Evolutionary conservation across 2,888 invertebrate species (phyloP), one percentile per base, ranked within the genome.

Genomic region (Auanema freiburgensis): DNA sequence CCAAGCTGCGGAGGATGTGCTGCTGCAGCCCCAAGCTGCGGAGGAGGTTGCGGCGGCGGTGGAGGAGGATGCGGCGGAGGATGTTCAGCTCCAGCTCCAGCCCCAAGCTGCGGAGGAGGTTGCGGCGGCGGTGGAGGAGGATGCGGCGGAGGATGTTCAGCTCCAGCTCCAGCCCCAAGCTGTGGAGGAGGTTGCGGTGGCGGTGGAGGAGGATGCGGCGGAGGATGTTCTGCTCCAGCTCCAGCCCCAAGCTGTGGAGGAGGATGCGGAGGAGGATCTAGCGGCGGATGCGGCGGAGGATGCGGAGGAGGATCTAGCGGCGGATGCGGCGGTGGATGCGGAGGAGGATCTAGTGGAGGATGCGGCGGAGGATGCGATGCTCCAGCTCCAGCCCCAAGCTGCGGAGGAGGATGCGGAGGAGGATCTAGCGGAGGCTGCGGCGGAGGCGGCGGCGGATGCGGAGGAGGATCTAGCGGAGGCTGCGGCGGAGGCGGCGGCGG

Each of bases 401-500:
- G n/a, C n/a, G n/a, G n/a, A n/a, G n/a, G n/a, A n/a, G n/a, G n/a
- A n/a, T n/a, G 58, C n/a, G n/a, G n/a, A n/a, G n/a, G n/a, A n/a
- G n/a, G n/a, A n/a, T n/a, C n/a, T n/a, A n/a, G n/a, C n/a, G n/a
- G n/a, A n/a, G n/a, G n/a, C n/a, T n/a, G n/a, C n/a, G n/a, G n/a
- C n/a, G n/a, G n/a, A n/a, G n/a, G n/a, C n/a, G n/a, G n/a, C n/a
- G 56, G 40, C 21, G 51, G 51, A 23, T 41, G 56, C 56, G 14
- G 56, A 10, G 43, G n/a, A n/a, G n/a, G n/a, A n/a, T n/a, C n/a
- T n/a, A n/a, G n/a, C n/a, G n/a, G n/a, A n/a, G 63, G 58, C 53
- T 12, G 42, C 43, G 63, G 57, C 18, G 60, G 57, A 41, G 59
- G 59, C 1, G 60, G 63, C 12, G 50, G 54, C 24, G 56, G 40